Evolutionary conservation across 2,888 invertebrate species (phyloP).

Genomic region (Petrolisthes cinctipes): DNA sequence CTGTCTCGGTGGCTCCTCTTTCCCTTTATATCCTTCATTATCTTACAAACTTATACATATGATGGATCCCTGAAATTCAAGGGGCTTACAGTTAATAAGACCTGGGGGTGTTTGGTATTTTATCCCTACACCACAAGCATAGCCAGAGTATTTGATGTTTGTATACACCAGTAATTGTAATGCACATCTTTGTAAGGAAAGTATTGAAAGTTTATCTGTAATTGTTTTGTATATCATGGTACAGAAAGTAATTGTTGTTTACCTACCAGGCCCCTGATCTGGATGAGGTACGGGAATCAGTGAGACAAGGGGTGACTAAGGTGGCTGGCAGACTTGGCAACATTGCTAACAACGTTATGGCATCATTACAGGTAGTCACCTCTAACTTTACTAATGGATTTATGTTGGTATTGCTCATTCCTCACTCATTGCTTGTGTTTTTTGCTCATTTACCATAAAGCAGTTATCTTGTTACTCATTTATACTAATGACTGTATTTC

Average conservation of each 20-base stretch:
- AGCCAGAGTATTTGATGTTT: no score
- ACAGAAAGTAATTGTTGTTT: background rate
- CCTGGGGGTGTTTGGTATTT: background rate
- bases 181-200: no score
- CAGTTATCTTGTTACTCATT: background rate
- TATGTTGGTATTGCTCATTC: background rate
- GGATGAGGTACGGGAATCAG: slow-evolving; percentile 96
- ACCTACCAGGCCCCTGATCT: slow-evolving; percentile 77
- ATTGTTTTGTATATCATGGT: background rate
- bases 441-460: background rate
- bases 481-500: no score
- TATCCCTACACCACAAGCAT: background rate
- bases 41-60: background rate
- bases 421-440: background rate
- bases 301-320: slow-evolving; percentile 95
- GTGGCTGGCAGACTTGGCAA: slow-evolving; percentile 97
- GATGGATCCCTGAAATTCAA: background rate
- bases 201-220: background rate
- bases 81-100: background rate
- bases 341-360: slow-evolving; percentile 93
- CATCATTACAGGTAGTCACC: slow-evolving; percentile 83
- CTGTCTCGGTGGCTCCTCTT: background rate
- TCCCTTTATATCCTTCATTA: background rate
- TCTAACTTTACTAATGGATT: background rate
- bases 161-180: no score